A percentile compares a stretch with the other conserved stretches of the same genome.
Conservation (phyloP, 2,113 vertebrate species). For the Alectura lathami region DNA sequence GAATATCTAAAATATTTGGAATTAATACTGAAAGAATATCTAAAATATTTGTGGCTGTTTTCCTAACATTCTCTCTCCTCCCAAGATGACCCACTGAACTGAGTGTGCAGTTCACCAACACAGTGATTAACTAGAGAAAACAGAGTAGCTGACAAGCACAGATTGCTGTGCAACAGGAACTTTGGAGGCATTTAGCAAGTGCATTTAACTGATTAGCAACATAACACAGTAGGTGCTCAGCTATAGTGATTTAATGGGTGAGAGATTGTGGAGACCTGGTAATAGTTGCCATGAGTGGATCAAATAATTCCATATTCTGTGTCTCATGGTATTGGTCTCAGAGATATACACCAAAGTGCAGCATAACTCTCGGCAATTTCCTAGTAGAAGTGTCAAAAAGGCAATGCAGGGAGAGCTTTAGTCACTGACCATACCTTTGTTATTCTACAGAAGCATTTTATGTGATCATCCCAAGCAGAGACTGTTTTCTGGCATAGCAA, state of each 20-base stretch:
- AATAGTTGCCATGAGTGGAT: neutral
- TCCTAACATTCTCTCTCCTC: neutral
- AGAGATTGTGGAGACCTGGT: neutral
- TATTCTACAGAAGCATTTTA: neutral
- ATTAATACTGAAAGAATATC: neutral
- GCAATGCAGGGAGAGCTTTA: neutral
- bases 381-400: neutral
- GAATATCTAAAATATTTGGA: neutral
- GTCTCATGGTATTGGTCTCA: accelerated
- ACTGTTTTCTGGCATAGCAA: neutral
- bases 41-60: neutral
- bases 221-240: neutral
- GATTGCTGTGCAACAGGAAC: neutral
- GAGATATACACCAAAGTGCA: neutral
- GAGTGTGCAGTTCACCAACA: neutral
- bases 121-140: neutral
- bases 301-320: neutral
- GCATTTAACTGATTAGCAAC: neutral
- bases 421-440: neutral
- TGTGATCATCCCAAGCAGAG: neutral
- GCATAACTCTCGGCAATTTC: neutral
- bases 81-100: neutral
- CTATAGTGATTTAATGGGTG: neutral
- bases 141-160: neutral
- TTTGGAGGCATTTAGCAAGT: neutral